Evolutionary conservation across 2,113 vertebrate genomes (phyloP).

Genomic region (Lutjanus erythropterus): DNA sequence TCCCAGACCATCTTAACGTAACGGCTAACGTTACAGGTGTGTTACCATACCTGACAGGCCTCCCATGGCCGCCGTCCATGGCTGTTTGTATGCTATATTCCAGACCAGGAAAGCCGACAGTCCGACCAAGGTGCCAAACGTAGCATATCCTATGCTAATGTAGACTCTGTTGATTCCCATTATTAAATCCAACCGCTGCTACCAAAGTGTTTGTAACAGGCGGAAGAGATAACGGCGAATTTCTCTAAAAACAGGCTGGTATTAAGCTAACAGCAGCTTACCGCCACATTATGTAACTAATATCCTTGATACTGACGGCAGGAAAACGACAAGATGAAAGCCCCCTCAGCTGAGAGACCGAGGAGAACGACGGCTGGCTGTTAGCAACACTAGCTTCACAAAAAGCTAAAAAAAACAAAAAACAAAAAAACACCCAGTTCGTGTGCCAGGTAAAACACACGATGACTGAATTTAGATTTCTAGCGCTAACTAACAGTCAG

Average conservation of each 20-base stretch:
- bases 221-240: neutral
- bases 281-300: conserved; percentile 74
- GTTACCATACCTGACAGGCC: conserved; percentile 90
- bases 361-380: neutral
- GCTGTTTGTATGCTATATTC: conserved; percentile 90
- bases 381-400: neutral
- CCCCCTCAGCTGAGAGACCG: neutral
- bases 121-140: conserved; percentile 85
- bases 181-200: neutral
- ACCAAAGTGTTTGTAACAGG: neutral
- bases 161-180: conserved; percentile 79
- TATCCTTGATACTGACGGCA: conserved; percentile 4
- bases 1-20: no score
- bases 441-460: fast-evolving
- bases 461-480: neutral
- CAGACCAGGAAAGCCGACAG: conserved; percentile 91
- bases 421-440: fast-evolving
- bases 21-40: neutral
- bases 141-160: conserved; percentile 88
- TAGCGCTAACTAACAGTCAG: neutral
- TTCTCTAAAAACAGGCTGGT: neutral
- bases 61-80: conserved; percentile 92
- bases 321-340: conserved; percentile 19
- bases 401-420: no score
- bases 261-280: conserved; percentile 52